phyloP scores from a whole-genome alignment of 92 coral and sea anemone genomes.

The Nematostella vectensis region DNA sequence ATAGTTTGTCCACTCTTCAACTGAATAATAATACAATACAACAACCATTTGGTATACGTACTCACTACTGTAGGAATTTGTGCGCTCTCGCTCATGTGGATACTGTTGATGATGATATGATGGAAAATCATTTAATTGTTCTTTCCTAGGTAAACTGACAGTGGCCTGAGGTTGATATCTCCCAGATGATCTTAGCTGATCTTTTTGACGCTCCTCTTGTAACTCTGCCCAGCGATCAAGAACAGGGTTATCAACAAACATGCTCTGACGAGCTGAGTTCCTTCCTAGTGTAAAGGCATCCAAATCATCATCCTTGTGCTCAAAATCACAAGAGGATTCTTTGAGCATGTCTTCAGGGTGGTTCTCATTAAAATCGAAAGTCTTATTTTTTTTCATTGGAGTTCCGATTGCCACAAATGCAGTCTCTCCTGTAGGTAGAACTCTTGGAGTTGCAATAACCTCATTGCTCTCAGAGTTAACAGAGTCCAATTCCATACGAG shows the following conservation, averaged over 20 bases:
- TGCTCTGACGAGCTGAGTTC: conserved; percentile 55
- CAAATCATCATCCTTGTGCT: conserved; percentile 29
- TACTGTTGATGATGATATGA: too few relatives aligned
- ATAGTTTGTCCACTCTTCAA: too few relatives aligned
- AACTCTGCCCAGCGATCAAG: conserved; percentile 86
- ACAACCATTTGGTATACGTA: too few relatives aligned
- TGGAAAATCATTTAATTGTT: too few relatives aligned
- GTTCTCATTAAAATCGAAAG: conserved; percentile 10
- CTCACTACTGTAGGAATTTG: too few relatives aligned
- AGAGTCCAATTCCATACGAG: conserved; percentile 46
- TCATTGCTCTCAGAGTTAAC: conserved; percentile 49
- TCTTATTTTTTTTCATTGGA: conserved; percentile 31
- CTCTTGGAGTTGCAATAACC: conserved; percentile 28
- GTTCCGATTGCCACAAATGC: conserved; percentile 74
- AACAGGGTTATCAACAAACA: conserved; percentile 77
- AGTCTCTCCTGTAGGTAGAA: conserved; percentile 39
- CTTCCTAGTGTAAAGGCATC: conserved; percentile 62
- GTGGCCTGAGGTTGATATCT: too few relatives aligned
- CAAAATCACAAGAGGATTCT: conserved; percentile 36
- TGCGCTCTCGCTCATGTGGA: too few relatives aligned
- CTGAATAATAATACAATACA: too few relatives aligned
- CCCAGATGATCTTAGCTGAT: conserved; percentile 17
- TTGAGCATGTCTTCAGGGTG: neutral
- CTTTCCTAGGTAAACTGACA: too few relatives aligned
- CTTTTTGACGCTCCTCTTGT: conserved; percentile 48